Evolutionary conservation across 2,113 vertebrate genomes (phyloP), one percentile per base, ranked within the genome.

Genomic region (Istiophorus platypterus): DNA sequence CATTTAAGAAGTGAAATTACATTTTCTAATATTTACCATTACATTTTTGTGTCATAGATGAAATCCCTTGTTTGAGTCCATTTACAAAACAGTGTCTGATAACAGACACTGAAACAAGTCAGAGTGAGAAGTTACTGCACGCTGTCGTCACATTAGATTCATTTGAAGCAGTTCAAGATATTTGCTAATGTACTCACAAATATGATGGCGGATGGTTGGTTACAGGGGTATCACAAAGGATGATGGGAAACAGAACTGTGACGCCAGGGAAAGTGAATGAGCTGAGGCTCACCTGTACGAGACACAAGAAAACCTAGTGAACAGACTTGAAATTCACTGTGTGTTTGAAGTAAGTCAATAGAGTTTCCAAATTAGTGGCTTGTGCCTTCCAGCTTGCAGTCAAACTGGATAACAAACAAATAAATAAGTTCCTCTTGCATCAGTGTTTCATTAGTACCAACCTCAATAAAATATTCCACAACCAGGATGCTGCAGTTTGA

Each of bases 401-500:
- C 39, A 82, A 69, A 51, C 34, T 61, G 54, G 15, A 45, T 52
- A 5, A 57, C 14, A 49, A 59, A 58, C 0, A 34, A 71, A 42
- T 26, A 39, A n/a, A 56, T 45, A 15, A 65, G 29, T 54, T 41
- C 14, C 15, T 27, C 18, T 5, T 49, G 4, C 45, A 14, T 11
- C 49, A 12, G 54, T 31, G 56, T 37, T 49, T 29, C 10, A 2
- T 17, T 63, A 10, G 29, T 54, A 88, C 89, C 34, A 74, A 93
- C 91, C 92, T 88, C 54, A 45, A 93, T 49, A 0, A 54, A 1
- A 78, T 92, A 90, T 0, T 84, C 31, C 1, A 91, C 68, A 0
- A 61, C 57, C 4, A 93, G 12, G 80, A 93, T 73, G 72, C 47
- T 70, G 88, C 92, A 94, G 82, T 94, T 92, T 1, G 88, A 75